These are phyloP conservation scores for Aphelenchoides avenae DNA, from an alignment of 1,140 invertebrate species.

Conservation along the genomic window DNA sequence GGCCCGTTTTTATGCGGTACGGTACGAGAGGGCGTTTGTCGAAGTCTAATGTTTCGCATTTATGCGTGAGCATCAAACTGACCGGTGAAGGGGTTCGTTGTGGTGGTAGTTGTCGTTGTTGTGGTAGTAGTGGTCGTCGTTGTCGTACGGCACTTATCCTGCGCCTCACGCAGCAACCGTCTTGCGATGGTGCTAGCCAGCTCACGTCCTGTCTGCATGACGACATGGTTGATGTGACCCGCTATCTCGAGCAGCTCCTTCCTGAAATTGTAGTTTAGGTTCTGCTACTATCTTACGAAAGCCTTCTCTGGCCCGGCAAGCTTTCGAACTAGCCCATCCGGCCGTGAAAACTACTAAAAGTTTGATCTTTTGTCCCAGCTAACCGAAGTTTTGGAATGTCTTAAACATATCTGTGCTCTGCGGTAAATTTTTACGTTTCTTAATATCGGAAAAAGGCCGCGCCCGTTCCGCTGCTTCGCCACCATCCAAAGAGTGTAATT, in stretches of 20 bases:
- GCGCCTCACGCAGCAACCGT: constrained; percentile 49
- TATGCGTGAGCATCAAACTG: too few species aligned
- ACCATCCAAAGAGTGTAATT: too few species aligned
- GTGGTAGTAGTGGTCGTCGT: constrained; percentile 54
- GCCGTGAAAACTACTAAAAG: constrained; percentile 7
- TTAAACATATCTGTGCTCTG: background rate
- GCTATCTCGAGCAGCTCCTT: constrained; percentile 54
- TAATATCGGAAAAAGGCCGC: too few species aligned
- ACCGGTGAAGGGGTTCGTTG: constrained; percentile 44
- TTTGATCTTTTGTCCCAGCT: background rate
- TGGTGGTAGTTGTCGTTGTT: constrained; percentile 52
- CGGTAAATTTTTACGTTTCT: background rate
- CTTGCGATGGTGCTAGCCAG: constrained; percentile 54
- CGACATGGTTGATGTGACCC: constrained; percentile 55
- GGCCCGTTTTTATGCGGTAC: too few species aligned
- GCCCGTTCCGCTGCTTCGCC: too few species aligned
- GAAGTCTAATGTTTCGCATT: too few species aligned
- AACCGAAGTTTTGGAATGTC: background rate
- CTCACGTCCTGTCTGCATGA: constrained; percentile 53
- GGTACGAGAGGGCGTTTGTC: too few species aligned
- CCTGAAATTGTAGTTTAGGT: constrained; percentile 21
- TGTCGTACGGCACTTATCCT: constrained; percentile 55
- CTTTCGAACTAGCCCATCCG: background rate
- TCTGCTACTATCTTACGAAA: background rate
- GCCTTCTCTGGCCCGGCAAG: too few species aligned